phyloP scores from a whole-genome alignment of 1,140 invertebrate species.

The Drosophila baimaii region DNA sequence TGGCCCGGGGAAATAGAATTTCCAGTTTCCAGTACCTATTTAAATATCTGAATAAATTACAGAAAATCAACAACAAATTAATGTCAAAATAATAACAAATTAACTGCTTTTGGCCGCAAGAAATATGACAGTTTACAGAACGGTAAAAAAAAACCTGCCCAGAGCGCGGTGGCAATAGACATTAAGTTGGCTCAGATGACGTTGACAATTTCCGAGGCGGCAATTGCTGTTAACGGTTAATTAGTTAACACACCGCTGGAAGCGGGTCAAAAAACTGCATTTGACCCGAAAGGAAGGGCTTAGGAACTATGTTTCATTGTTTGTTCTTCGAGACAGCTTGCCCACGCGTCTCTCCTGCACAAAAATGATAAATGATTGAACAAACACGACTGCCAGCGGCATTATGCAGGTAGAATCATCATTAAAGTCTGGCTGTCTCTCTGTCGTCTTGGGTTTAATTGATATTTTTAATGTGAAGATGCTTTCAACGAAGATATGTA shows the following conservation, averaged over 20 bases:
- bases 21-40: constrained; percentile 27
- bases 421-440: constrained; percentile 23
- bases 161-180: constrained; percentile 26
- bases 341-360: constrained; percentile 25
- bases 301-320: constrained; percentile 13
- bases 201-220: constrained; percentile 64
- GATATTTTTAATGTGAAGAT: constrained; percentile 40
- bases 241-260: constrained; percentile 46
- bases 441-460: constrained; percentile 42
- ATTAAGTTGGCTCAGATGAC: constrained; percentile 63
- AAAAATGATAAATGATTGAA: constrained; percentile 47
- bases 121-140: constrained; percentile 72
- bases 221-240: constrained; percentile 52
- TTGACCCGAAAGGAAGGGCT: constrained; percentile 18
- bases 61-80: constrained; percentile 68
- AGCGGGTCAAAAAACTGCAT: constrained; percentile 65
- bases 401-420: constrained; percentile 48
- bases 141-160: constrained; percentile 60
- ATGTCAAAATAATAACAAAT: constrained; percentile 77
- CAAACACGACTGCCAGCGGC: constrained; percentile 32
- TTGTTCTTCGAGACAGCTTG: constrained; percentile 23
- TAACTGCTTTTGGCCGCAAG: constrained; percentile 41
- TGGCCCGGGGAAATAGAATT: constrained; percentile 19
- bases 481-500: neutral
- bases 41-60: constrained; percentile 55